Percentiles rank a stretch among this genome's conserved stretches.
Conservation (phyloP, 2,113 vertebrate species). For the Paraplagusia blochii region DNA sequence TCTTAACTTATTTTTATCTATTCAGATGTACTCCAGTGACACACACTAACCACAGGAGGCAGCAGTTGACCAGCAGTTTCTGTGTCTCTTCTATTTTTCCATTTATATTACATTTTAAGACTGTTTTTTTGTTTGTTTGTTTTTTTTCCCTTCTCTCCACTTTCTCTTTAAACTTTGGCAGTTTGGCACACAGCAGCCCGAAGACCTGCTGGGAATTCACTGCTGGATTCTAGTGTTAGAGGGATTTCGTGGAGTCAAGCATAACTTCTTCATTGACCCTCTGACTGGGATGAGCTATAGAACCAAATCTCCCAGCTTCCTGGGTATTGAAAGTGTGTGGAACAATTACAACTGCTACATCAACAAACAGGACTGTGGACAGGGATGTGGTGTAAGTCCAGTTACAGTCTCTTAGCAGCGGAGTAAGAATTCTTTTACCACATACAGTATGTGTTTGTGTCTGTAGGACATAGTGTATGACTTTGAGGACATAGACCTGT, state of each 20-base stretch:
- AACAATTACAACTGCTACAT: constrained; percentile 91
- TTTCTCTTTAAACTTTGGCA: not conserved
- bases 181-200: constrained; percentile 56
- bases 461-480: constrained; percentile 83
- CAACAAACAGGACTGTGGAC: constrained; percentile 91
- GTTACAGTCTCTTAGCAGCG: no score
- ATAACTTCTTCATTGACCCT: constrained; percentile 90
- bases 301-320: constrained; percentile 73
- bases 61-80: no score
- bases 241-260: constrained; percentile 79
- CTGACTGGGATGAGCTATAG: constrained; percentile 78
- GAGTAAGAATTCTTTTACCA: no score
- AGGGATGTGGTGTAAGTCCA: constrained; percentile 78
- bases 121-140: no score
- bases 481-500: constrained; percentile 76
- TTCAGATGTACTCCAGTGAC: no score
- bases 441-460: constrained; percentile 25
- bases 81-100: no score
- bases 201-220: constrained; percentile 81
- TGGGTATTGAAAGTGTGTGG: constrained; percentile 91
- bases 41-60: no score
- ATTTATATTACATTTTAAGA: no score
- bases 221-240: constrained; percentile 89
- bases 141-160: no score
- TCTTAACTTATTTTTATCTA: no score